Conservation (phyloP, 2,113 vertebrate species). For the Fukomys damarensis region DNA sequence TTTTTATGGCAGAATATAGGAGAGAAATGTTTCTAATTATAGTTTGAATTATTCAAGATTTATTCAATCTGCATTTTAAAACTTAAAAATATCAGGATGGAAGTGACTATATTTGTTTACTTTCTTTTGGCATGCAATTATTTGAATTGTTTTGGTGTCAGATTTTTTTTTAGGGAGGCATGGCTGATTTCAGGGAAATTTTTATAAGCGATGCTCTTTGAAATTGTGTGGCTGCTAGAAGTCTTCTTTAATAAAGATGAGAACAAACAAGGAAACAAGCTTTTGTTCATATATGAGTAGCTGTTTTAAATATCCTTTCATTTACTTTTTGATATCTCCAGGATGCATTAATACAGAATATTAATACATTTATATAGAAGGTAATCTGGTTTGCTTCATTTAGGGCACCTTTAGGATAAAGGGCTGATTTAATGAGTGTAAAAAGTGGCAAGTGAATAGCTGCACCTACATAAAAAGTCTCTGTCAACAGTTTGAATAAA, state of each 20-base stretch:
- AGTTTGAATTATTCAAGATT: not conserved
- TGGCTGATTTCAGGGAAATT: not conserved
- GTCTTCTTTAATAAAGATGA: not conserved
- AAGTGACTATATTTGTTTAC: not conserved
- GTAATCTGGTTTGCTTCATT: not conserved
- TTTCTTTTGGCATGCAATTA: not conserved
- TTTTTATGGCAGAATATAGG: not conserved
- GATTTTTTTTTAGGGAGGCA: not conserved
- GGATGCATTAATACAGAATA: not conserved
- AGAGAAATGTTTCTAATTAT: not conserved
- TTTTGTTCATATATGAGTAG: not conserved
- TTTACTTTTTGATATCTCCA: constrained; percentile 49
- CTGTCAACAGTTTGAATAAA: constrained; percentile 6
- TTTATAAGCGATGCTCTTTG: not conserved
- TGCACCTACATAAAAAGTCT: not conserved
- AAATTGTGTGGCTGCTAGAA: not conserved
- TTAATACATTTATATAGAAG: not conserved
- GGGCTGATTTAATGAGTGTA: not conserved
- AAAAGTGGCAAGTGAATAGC: not conserved
- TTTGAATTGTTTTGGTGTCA: not conserved
- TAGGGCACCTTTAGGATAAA: not conserved
- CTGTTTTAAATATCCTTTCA: not conserved
- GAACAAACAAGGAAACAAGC: not conserved
- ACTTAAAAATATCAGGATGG: not conserved
- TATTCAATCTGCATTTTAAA: not conserved